These are phyloP conservation scores for Sebastes melanostomus DNA, from an alignment of 2,797 vertebrate genomes.

Conservation along the genomic window DNA sequence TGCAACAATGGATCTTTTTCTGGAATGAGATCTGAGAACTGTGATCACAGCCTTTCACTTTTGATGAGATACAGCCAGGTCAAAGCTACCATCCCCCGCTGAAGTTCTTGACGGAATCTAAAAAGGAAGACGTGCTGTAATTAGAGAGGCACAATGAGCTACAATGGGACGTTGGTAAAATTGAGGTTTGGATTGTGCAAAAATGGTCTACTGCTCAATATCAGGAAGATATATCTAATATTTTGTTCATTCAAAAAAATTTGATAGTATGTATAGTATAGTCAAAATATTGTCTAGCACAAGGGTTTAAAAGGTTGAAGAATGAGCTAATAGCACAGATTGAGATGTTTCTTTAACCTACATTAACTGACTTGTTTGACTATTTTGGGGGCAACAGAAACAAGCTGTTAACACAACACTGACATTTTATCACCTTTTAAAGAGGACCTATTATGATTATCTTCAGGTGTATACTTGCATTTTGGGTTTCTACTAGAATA, in stretches of 20 bases:
- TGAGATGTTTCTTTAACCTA: neutral
- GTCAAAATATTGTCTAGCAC: neutral
- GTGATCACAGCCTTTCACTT: neutral
- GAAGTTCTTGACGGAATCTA: neutral
- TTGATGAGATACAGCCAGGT: neutral
- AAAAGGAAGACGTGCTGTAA: neutral
- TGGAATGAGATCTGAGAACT: neutral
- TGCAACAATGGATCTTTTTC: neutral
- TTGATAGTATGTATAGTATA: too few species aligned
- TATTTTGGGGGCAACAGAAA: conserved; percentile 1
- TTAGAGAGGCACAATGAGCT: neutral
- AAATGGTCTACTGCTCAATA: neutral
- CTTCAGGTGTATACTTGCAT: too few species aligned
- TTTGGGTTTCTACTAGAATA: too few species aligned
- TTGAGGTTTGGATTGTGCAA: neutral
- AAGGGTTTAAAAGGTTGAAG: neutral
- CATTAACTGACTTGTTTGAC: neutral
- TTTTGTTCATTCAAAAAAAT: neutral
- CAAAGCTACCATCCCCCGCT: neutral
- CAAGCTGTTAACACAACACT: neutral
- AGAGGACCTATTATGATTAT: too few species aligned
- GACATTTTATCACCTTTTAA: neutral
- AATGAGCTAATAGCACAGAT: neutral
- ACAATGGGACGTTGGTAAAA: neutral
- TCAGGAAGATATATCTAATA: neutral